phyloP scores from a whole-genome alignment of 2,113 vertebrate species.

The Cromileptes altivelis region DNA sequence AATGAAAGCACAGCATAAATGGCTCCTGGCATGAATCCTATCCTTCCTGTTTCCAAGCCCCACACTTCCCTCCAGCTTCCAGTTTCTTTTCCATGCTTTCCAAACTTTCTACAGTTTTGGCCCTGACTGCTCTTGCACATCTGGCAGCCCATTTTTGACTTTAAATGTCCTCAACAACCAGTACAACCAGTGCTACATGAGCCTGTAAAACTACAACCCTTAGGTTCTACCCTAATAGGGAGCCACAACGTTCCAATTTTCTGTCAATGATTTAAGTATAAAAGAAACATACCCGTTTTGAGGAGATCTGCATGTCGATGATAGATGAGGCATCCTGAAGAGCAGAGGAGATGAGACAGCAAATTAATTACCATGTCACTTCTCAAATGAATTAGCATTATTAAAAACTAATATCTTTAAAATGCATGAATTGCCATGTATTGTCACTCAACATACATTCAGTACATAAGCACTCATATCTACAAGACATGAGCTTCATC shows the following conservation, averaged over 20 bases:
- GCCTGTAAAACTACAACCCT: not conserved
- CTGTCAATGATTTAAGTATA: not conserved
- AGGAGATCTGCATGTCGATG: slow-evolving; percentile 95
- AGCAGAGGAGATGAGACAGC: slow-evolving; percentile 31
- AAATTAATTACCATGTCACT: not conserved
- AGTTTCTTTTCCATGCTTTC: not conserved
- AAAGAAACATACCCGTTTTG: slow-evolving; percentile 90
- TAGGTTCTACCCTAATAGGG: not conserved
- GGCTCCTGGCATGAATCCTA: no score
- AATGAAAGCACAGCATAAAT: not conserved
- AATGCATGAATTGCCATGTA: not conserved
- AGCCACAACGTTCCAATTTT: no score
- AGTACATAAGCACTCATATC: not conserved
- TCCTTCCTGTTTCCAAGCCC: not conserved
- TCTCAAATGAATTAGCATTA: not conserved
- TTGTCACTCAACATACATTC: not conserved
- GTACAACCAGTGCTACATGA: not conserved
- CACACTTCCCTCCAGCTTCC: not conserved
- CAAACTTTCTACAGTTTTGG: not conserved
- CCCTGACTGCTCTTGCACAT: not conserved
- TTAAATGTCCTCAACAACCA: no score
- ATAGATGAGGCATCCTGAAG: slow-evolving; percentile 90
- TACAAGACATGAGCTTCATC: not conserved
- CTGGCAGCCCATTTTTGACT: not conserved
- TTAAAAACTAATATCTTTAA: not conserved